Conservation (phyloP, 1,140 invertebrate genomes). For the Andricus grossulariae region DNA sequence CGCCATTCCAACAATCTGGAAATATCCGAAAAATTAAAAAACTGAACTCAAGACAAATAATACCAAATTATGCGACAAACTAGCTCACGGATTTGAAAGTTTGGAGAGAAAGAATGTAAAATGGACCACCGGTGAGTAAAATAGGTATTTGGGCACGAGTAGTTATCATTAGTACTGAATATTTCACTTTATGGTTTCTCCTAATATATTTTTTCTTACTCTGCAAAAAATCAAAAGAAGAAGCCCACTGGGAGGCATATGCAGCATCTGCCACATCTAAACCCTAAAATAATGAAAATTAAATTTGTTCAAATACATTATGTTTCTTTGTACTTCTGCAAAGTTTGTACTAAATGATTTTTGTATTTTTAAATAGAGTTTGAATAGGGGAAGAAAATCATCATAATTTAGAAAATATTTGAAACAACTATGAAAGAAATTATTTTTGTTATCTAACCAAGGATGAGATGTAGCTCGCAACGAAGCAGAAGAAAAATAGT, state of each 20-base stretch:
- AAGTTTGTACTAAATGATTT: too few species aligned
- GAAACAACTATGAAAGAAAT: background rate
- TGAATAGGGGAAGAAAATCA: too few species aligned
- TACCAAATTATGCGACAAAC: background rate
- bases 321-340: too few species aligned
- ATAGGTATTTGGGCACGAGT: conserved; percentile 62
- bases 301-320: too few species aligned
- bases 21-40: conserved; percentile 5
- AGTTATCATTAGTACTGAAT: conserved; percentile 56
- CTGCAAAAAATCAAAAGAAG: background rate
- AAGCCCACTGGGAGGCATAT: conserved; percentile 62
- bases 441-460: conserved; percentile 53
- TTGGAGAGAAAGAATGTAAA: conserved; percentile 66
- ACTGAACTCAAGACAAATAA: background rate
- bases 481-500: conserved; percentile 67
- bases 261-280: conserved; percentile 56
- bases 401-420: too few species aligned
- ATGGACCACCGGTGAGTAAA: conserved; percentile 65
- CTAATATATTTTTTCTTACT: background rate
- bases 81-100: conserved; percentile 65
- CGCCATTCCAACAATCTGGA: conserved; percentile 44
- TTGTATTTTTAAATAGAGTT: too few species aligned
- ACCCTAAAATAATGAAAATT: conserved; percentile 54
- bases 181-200: conserved; percentile 48
- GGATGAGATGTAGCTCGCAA: conserved; percentile 60